Base-by-base conservation (phyloP, 2,888 invertebrate genomes). In the Camptogramma bilineatum region DNA sequence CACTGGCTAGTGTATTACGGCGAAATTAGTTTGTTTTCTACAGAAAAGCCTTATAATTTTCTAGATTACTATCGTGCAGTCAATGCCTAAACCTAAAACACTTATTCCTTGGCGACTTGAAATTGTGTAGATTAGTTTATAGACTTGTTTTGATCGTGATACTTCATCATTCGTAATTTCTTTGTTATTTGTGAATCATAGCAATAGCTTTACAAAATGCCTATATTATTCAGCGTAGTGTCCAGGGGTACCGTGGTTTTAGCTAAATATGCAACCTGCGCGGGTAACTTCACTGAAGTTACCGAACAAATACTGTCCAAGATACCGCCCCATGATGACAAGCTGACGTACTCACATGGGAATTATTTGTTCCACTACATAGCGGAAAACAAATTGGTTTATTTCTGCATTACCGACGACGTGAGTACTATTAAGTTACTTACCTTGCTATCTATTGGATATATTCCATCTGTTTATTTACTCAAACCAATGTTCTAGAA, bases 401-500 rank as follows among this genome's bases (percentile, higher is more conserved):
- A 97, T 86, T 96, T 99, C 94, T 99, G 98, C 84, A 98, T 99
- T 68, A 98, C 98, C 52, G 98, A 99, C 91, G 97, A 97, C 94
- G 97, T 97, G 93, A 95, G 96, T 94, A 54, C 21, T 24, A n/a
- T 31, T 31, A n/a, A n/a, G n/a, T n/a, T 4, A 39, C 13, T 39
- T 39, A 39, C 44, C 44, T 44, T 17, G 16, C 17, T 44, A 44
- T 44, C 44, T 44, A 0, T 16, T 17, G 44, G 44, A 44, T 5
- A 17, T 44, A 42, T 10, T 34, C 34, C 44, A 44, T n/a, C 42
- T 39, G 28, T 51, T 48, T 51, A 51, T 7, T 24, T 34, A 44
- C 13, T 13, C 34, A 17, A 10, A 39, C 31, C 4, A 18, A 24
- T 63, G 10, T 58, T 69, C 60, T 67, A 98, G 98, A 97, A 98